Base-by-base conservation (phyloP, 2,797 vertebrate genomes). In the Syngnathus acus region DNA sequence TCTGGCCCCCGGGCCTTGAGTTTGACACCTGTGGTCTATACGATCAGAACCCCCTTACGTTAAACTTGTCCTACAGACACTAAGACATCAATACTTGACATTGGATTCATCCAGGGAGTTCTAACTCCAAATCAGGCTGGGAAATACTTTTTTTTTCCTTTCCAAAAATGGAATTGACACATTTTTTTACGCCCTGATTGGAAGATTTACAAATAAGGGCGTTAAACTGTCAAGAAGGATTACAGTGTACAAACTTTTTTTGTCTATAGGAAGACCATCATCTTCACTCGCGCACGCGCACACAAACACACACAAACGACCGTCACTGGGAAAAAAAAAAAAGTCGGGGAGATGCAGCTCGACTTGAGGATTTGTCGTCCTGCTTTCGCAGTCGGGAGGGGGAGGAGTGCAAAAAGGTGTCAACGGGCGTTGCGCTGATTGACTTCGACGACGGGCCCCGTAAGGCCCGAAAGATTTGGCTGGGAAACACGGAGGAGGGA, bases 171-270 rank as follows among this genome's bases (percentile, higher is more conserved):
- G 93, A 95, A 93, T 87, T 90, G 82, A 90, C 89, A 90, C 55
- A 86, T 90, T 19, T 23, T 2, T 2, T 4, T 32, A 16, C 42
- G 8, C 21, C n/a, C 26, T 0, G 13, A 53, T 50, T 45, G 40
- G 61, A 62, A 90, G 91, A 90, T 94, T 94, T 95, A 95, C 92
- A 96, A 95, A 94, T 85, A 90, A 88, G 92, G 93, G 94, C 89
- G 4, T 54, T 54, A 6, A 54, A 37, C 26, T 57, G 13, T 92
- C 91, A 77, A 89, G 92, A 94, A 92, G 90, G 92, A 94, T 94
- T 99, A 98, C 97, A 98, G 96, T 97, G 95, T 98, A 98, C 92
- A 97, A 95, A 95, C 95, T 94, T 94, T 95, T 93, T 92, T 89
- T 9, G 93, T 85, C 92, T 79, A 93, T 89, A 93, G 90, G 93